Conservation (phyloP, 2,113 vertebrate genomes). For the Muntiacus reevesi region DNA sequence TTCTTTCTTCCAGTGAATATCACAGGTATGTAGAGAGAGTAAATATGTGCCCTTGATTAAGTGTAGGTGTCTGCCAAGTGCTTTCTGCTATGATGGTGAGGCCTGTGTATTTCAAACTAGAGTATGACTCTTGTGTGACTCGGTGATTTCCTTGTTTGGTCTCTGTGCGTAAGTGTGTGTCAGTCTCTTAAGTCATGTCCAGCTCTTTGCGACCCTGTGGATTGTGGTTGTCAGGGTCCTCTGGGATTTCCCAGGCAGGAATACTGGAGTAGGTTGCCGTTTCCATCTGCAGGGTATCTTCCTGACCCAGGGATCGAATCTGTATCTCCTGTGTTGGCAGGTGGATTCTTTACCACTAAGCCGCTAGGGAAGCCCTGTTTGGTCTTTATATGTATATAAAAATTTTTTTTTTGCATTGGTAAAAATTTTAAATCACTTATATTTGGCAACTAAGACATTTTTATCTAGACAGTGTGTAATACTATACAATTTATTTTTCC, state of each 20-base stretch:
- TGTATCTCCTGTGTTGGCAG: not conserved
- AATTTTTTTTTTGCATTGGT: not conserved
- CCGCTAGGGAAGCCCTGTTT: not conserved
- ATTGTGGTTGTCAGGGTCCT: not conserved
- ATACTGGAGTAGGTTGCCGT: not conserved
- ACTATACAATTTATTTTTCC: not conserved
- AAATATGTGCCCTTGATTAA: not conserved
- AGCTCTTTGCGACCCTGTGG: not conserved
- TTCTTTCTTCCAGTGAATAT: not conserved
- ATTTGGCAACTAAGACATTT: not conserved
- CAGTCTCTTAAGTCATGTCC: not conserved
- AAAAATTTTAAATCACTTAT: not conserved
- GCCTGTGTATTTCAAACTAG: not conserved
- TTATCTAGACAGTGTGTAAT: not conserved
- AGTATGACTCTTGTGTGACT: not conserved
- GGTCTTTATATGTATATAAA: not conserved
- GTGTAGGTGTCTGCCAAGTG: not conserved
- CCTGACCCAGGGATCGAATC: not conserved
- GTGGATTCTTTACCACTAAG: not conserved
- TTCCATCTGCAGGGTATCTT: not conserved
- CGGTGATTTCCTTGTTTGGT: not conserved
- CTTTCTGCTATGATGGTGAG: not conserved
- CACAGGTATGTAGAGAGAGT: not conserved
- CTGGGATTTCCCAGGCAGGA: not conserved
- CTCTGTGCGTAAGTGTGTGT: not conserved